These are phyloP conservation scores for Paradisaea rubra DNA, from an alignment of 2,113 vertebrate species.

Conservation along the genomic window DNA sequence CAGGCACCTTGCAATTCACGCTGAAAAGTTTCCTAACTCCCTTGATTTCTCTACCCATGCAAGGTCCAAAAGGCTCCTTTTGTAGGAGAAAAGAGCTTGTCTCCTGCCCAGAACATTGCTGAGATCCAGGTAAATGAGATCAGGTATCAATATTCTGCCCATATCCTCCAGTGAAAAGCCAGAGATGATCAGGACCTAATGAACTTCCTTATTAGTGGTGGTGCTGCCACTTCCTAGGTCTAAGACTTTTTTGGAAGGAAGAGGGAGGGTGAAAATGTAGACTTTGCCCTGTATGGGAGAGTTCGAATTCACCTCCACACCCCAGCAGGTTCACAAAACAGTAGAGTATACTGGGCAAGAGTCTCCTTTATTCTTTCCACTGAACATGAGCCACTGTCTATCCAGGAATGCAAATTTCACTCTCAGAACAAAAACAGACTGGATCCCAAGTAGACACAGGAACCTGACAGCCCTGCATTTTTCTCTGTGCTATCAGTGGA, in stretches of 20 bases:
- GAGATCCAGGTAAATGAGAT: not conserved
- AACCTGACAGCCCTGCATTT: not conserved
- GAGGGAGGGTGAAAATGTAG: not conserved
- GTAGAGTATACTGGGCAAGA: not conserved
- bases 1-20: not conserved
- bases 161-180: not conserved
- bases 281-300: not conserved
- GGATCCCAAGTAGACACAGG: not conserved
- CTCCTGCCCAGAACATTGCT: not conserved
- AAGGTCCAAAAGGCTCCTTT: not conserved
- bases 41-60: not conserved
- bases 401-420: not conserved
- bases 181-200: not conserved
- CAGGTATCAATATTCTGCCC: not conserved
- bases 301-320: not conserved
- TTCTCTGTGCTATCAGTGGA: not conserved
- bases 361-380: not conserved
- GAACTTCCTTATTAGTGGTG: not conserved
- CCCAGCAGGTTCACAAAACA: not conserved
- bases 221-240: not conserved
- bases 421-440: not conserved
- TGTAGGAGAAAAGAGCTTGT: not conserved
- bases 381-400: not conserved
- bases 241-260: not conserved
- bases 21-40: not conserved